A percentile compares a stretch with the other conserved stretches of the same genome.
Conservation (phyloP, 2,113 vertebrate species). For the Hippocampus zosterae region DNA sequence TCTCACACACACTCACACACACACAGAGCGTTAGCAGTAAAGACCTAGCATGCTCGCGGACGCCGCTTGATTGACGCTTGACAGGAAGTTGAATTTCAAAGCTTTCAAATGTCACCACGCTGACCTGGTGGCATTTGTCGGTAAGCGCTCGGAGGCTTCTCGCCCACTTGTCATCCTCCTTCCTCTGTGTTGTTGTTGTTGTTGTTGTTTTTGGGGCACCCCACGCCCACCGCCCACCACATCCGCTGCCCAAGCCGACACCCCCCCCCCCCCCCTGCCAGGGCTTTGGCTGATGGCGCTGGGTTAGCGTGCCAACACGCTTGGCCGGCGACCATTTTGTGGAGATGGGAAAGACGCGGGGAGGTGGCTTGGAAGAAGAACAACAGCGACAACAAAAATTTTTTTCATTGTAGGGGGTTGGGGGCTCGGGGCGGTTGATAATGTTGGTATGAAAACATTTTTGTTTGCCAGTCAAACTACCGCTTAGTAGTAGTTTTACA, state of each 20-base stretch:
- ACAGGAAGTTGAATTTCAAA: slow-evolving; percentile 1
- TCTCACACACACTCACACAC: slow-evolving; percentile 1
- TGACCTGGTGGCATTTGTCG: background rate
- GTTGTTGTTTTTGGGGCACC: slow-evolving; percentile 21
- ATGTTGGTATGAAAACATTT: background rate
- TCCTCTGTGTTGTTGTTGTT: slow-evolving; percentile 49
- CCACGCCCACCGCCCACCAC: slow-evolving; percentile 19
- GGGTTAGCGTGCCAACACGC: slow-evolving; percentile 50
- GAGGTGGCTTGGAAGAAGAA: background rate
- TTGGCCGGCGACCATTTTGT: slow-evolving; percentile 22
- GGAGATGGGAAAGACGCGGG: slow-evolving; percentile 20
- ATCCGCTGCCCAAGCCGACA: slow-evolving; percentile 15
- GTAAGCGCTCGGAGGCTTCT: background rate
- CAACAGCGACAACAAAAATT: background rate
- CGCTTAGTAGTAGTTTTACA: background rate
- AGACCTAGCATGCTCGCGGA: background rate
- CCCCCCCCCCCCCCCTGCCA: slow-evolving; percentile 32
- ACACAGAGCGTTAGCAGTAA: background rate
- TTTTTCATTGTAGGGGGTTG: too few relatives aligned
- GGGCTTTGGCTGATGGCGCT: slow-evolving; percentile 29
- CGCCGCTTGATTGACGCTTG: background rate
- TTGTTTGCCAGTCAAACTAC: background rate
- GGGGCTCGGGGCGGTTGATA: background rate
- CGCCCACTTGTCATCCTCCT: slow-evolving; percentile 13
- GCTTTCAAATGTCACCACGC: background rate